phyloP scores from a whole-genome alignment of 1,140 invertebrate genomes.

The Vanessa atalanta region DNA sequence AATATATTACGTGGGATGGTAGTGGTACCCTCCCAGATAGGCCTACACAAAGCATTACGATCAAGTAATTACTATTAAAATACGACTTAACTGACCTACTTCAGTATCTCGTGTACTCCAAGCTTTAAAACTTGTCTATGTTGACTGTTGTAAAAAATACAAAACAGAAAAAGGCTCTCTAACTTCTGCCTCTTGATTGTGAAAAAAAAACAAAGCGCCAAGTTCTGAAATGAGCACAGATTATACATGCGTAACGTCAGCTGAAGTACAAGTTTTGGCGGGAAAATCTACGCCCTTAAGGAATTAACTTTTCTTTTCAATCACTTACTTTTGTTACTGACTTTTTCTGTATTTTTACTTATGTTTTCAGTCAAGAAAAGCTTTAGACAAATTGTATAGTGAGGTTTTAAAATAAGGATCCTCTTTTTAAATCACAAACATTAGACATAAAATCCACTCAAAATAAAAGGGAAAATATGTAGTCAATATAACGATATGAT shows the following conservation, averaged over 20 bases:
- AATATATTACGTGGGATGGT: no score
- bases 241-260: constrained; percentile 64
- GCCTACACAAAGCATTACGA: no score
- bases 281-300: constrained; percentile 29
- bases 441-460: no score
- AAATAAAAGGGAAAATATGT: no score
- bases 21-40: no score
- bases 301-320: constrained; percentile 17
- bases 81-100: no score
- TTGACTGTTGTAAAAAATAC: constrained; percentile 19
- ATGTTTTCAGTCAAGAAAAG: neutral
- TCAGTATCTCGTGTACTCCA: neutral
- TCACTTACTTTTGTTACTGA: neutral
- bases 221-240: constrained; percentile 55
- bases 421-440: neutral
- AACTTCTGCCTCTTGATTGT: constrained; percentile 54
- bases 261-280: constrained; percentile 45
- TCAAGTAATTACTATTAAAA: no score
- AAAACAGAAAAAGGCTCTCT: constrained; percentile 31
- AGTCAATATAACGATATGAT: no score
- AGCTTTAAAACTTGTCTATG: constrained; percentile 11
- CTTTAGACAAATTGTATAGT: neutral
- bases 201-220: constrained; percentile 44
- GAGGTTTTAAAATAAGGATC: neutral
- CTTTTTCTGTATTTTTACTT: constrained; percentile 2